A percentile compares a stretch with the other conserved stretches of the same genome.
phyloP scores from a whole-genome alignment of 2,113 vertebrate genomes.

The Rhagologus leucostigma region DNA sequence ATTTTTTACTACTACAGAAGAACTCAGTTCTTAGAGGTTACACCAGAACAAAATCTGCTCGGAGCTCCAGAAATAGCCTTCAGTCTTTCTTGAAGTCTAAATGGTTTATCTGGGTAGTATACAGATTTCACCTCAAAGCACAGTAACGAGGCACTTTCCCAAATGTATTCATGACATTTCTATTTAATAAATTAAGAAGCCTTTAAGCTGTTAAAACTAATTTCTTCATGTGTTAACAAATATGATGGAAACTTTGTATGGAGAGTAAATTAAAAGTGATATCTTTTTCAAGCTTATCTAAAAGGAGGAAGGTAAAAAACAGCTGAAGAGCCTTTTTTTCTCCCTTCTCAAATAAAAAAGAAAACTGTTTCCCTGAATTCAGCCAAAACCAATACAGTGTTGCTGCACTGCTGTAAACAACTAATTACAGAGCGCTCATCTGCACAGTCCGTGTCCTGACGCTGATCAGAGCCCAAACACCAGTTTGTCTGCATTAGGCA shows the following conservation, averaged over 20 bases:
- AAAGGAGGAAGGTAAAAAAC: not conserved
- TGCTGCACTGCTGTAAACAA: not conserved
- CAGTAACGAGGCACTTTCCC: not conserved
- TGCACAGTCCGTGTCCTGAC: not conserved
- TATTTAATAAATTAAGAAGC: not conserved
- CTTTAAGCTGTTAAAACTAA: not conserved
- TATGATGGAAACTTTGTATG: not conserved
- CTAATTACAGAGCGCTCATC: not conserved
- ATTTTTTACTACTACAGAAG: not conserved
- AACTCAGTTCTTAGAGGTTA: not conserved
- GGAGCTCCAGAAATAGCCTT: not conserved
- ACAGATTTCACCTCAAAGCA: not conserved
- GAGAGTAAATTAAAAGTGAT: not conserved
- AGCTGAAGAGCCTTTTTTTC: accelerated
- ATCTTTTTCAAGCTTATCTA: not conserved
- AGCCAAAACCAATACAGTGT: not conserved
- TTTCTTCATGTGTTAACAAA: not conserved
- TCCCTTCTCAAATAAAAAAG: not conserved
- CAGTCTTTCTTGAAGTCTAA: not conserved
- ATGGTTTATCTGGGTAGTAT: not conserved
- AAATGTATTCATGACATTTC: not conserved
- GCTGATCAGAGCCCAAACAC: not conserved
- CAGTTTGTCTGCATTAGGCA: not conserved
- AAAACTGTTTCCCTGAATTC: not conserved
- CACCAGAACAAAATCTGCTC: not conserved